Evolutionary conservation across 1,140 invertebrate species (phyloP).

Genomic region (Ridgeia piscesae): DNA sequence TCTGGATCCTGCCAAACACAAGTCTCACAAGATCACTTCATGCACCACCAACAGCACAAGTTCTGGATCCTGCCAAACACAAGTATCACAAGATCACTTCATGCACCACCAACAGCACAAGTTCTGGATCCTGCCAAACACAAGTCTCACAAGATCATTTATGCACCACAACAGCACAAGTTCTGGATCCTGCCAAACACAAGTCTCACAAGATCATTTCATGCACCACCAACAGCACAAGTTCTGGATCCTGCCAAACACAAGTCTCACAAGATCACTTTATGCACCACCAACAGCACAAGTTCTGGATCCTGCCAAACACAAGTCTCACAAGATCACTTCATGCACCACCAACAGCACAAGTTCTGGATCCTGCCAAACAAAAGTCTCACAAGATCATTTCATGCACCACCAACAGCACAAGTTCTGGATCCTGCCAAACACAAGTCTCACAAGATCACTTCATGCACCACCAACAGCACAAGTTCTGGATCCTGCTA

Average conservation of each 20-base stretch:
- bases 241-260: constrained; percentile 55
- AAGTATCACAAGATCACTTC: constrained; percentile 51
- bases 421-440: constrained; percentile 58
- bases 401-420: constrained; percentile 58
- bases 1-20: constrained; percentile 55
- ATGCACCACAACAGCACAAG: constrained; percentile 60
- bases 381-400: constrained; percentile 47
- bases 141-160: constrained; percentile 36
- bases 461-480: constrained; percentile 56
- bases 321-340: constrained; percentile 48
- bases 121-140: constrained; percentile 55
- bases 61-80: constrained; percentile 54
- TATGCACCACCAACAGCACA: constrained; percentile 58
- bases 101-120: constrained; percentile 60
- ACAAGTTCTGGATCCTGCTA: constrained; percentile 60
- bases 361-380: constrained; percentile 57
- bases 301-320: constrained; percentile 57
- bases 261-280: constrained; percentile 49
- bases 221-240: constrained; percentile 60
- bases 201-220: constrained; percentile 51
- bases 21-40: constrained; percentile 51
- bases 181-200: constrained; percentile 54
- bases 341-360: constrained; percentile 59
- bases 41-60: constrained; percentile 60
- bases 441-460: constrained; percentile 46